Evolutionary conservation across 1,140 invertebrate genomes (phyloP), one percentile per base, ranked within the genome.

Genomic region (Drosophila pallidifrons): DNA sequence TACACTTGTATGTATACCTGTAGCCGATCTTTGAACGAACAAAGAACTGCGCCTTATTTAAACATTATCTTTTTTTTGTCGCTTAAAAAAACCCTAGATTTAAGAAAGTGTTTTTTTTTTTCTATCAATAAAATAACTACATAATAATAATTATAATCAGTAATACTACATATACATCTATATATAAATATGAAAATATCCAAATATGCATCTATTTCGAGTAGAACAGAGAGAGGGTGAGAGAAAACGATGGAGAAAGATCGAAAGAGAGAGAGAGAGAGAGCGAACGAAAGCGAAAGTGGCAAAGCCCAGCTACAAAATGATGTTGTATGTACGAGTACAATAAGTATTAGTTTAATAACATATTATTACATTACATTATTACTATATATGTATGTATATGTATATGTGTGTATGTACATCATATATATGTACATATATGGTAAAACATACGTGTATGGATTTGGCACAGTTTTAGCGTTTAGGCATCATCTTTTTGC

Each of bases 241-340:
- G 28, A 49, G 20, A n/a, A 25, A 25, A 25, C 20, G 20, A 25
- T 25, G 3, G 45, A 16, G 20, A 30, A 43, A 16, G 41, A 59
- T 16, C n/a, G 41, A 59, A 20, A 64, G 47, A 55, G 41, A 75
- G 20, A 6, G 15, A 10, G 15, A n/a, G 8, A 13, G 45, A n/a
- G 20, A 30, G 43, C 13, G 41, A 59, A 16, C n/a, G 41, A 59
- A 20, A 64, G 47, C 60, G 41, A 75, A 57, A 82, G 71, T 67
- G 81, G 81, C 81, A 72, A 81, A 83, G 81, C 81, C 81, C 63
- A 71, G 67, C 67, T 51, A 51, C 20, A 60, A 43, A 52, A 20
- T 15, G 10, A 68, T 76, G 66, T 79, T 79, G 65, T 63, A 63
- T 75, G 61, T 71, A 80, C 25, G 41, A 43, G 41, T 43, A 43